phyloP scores from a whole-genome alignment of 2,797 vertebrate genomes.

The Orientallactaga sibirica region DNA sequence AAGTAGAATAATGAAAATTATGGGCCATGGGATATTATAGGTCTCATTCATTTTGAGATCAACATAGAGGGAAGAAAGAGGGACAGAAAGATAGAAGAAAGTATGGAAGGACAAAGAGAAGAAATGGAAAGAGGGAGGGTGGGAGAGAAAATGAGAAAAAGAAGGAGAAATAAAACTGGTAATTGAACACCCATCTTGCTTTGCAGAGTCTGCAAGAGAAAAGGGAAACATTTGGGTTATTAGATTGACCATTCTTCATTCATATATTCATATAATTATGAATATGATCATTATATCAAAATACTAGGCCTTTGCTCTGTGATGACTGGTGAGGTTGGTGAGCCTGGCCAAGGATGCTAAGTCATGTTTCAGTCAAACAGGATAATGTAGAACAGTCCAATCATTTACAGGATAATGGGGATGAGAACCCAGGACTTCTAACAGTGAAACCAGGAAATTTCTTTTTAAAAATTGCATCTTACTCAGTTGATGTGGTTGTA shows the following conservation, averaged over 20 bases:
- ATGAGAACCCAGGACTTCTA: neutral
- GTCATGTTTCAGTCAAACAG: neutral
- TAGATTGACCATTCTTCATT: neutral
- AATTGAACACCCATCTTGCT: neutral
- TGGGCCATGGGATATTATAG: neutral
- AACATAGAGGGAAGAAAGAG: neutral
- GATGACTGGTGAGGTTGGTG: neutral
- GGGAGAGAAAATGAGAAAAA: neutral
- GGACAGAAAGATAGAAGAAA: accelerated
- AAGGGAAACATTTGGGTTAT: neutral
- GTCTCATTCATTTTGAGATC: neutral
- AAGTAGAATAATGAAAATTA: neutral
- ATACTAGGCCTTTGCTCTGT: neutral
- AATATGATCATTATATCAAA: neutral
- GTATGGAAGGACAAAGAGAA: accelerated
- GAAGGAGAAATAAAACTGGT: too few relatives aligned
- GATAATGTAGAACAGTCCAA: neutral
- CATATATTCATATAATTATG: neutral
- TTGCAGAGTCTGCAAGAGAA: neutral
- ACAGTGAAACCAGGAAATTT: neutral
- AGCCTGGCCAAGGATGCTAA: neutral
- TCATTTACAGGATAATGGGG: neutral
- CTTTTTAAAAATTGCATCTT: neutral
- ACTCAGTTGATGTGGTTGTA: neutral
- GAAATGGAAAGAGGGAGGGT: neutral